phyloP scores from a whole-genome alignment of 2,888 invertebrate genomes.

The Bombyx huttoni region DNA sequence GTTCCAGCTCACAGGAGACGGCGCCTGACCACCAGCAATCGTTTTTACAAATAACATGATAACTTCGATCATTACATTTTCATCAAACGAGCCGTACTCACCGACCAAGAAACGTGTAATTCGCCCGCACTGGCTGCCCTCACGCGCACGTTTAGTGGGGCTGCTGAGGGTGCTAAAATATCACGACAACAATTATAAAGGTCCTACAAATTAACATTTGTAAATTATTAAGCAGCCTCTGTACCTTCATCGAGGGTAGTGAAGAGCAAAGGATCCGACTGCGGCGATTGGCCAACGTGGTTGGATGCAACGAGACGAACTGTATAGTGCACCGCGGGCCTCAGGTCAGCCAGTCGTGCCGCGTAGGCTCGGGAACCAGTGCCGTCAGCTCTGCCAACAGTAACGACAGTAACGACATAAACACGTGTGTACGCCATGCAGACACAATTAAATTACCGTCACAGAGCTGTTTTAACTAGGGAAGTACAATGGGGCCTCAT shows the following conservation, averaged over 20 bases:
- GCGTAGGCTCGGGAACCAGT: conserved; percentile 18
- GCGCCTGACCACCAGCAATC: conserved; percentile 56
- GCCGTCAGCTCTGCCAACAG: conserved; percentile 17
- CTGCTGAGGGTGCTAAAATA: conserved; percentile 74
- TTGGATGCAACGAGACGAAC: conserved; percentile 79
- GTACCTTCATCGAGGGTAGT: conserved; percentile 82
- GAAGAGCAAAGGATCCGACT: conserved; percentile 76
- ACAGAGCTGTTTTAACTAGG: no score
- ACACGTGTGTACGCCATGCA: no score
- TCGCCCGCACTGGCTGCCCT: conserved; percentile 77
- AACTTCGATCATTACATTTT: no score
- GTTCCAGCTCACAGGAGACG: conserved; percentile 77
- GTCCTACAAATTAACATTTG: neutral
- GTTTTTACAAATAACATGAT: neutral
- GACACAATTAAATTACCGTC: no score
- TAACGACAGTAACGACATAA: neutral
- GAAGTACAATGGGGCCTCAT: no score
- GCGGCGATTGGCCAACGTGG: conserved; percentile 78
- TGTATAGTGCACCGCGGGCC: conserved; percentile 79
- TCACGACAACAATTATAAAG: neutral
- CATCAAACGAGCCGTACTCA: conserved; percentile 28
- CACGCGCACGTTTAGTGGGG: conserved; percentile 78
- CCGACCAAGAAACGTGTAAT: conserved; percentile 81
- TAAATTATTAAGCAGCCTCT: neutral
- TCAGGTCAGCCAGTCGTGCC: conserved; percentile 61